Base-by-base conservation (phyloP, 2,888 invertebrate species). In the Acrobasis suavella region DNA sequence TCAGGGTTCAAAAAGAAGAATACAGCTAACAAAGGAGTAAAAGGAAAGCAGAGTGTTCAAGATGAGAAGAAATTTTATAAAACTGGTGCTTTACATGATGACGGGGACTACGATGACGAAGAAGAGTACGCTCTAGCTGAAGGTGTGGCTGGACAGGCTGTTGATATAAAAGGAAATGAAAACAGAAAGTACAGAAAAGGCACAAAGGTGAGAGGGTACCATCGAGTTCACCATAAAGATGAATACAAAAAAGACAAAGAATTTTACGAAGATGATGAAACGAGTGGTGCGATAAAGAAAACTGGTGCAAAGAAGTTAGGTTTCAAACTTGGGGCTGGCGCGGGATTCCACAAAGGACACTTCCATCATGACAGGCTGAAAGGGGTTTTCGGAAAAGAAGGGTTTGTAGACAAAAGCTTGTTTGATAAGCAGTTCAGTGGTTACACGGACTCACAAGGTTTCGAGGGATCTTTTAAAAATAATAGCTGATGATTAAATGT, bases 161-260 rank as follows among this genome's bases (percentile, higher is more conserved):
- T 90, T 1, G 91, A 87, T 0, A 74, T 85, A 0, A 86, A 82
- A 54, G 92, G 88, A 38, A 88, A 87, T 37, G 87, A 89, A 70
- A 89, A 89, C 52, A 87, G 86, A 37, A 93, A 89, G 51, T 94
- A 93, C 70, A 90, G 83, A 69, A 94, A 93, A 74, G 94, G 94
- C 0, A 91, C 91, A 16, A 94, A 94, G 74, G 93, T 93, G 0
- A 88, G 90, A 69, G 94, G 94, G 2, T 94, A 91, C 75, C 93
- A 94, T 70, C 91, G 89, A 68, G 89, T 94, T 0, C 93, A 93
- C 64, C 94, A 94, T 73, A 94, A 93, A 78, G 94, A 94, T 70
- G 94, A 94, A 74, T 94, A 93, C 73, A 93, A 94, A 69, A 94
- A 94, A 73, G 93, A 94, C 63, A 93, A 93, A 73, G 84, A 92